A percentile compares a stretch with the other conserved stretches of the same genome.
Evolutionary conservation across 1,140 invertebrate genomes (phyloP).

Genomic region (Myzus persicae): DNA sequence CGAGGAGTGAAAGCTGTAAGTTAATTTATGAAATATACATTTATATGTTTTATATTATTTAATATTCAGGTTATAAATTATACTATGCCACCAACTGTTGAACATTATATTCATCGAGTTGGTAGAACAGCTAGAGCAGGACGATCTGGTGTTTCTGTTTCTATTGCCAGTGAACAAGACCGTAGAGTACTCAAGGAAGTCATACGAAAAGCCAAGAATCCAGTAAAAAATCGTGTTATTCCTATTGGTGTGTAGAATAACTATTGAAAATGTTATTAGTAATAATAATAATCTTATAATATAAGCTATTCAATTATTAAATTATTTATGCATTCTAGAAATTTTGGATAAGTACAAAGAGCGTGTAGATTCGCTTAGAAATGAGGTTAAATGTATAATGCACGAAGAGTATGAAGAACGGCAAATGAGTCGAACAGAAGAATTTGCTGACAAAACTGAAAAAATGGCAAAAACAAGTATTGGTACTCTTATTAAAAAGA

Average conservation of each 20-base stretch:
- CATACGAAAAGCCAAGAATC: conserved; percentile 83
- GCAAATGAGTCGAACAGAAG: conserved; percentile 83
- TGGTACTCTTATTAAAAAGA: conserved; percentile 61
- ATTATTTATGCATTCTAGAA: conserved; percentile 66
- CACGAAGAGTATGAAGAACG: conserved; percentile 86
- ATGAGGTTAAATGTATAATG: conserved; percentile 81
- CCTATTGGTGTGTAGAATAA: conserved; percentile 70
- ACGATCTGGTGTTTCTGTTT: conserved; percentile 87
- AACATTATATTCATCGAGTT: conserved; percentile 96
- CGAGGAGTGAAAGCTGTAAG: conserved; percentile 89
- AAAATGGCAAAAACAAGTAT: conserved; percentile 72
- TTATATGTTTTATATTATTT: conserved; percentile 60
- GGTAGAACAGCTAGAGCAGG: conserved; percentile 95
- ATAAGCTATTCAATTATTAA: not conserved
- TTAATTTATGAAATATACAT: not conserved
- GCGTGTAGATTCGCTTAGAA: conserved; percentile 76
- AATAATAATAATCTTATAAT: not conserved
- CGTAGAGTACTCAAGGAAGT: conserved; percentile 90
- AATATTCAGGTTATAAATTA: conserved; percentile 83
- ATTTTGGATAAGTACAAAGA: conserved; percentile 87
- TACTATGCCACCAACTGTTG: conserved; percentile 89
- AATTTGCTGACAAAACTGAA: conserved; percentile 81
- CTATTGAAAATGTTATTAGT: not conserved
- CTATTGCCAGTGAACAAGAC: conserved; percentile 91
- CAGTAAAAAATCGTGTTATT: conserved; percentile 87